These are phyloP conservation scores for Caenorhabditis afra DNA, from an alignment of 2,888 invertebrate genomes.

Conservation along the genomic window DNA sequence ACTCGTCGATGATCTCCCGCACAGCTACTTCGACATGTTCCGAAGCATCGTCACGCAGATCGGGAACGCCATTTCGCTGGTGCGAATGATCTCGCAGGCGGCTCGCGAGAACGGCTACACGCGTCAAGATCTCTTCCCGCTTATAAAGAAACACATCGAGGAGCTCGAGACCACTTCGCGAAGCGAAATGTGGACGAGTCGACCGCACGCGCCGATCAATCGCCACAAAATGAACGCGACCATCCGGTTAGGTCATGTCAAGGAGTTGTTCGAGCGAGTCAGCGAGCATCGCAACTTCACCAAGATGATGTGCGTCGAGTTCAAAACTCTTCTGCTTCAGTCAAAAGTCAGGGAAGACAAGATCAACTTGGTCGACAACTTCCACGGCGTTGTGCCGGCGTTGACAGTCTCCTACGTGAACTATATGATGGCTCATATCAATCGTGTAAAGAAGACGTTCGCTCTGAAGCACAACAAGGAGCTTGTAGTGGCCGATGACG, in stretches of 20 bases:
- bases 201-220: constrained; percentile 1
- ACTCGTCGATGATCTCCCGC: constrained; percentile 87
- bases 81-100: constrained; percentile 39
- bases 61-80: constrained; percentile 40
- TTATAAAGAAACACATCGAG: constrained; percentile 32
- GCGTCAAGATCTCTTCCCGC: constrained; percentile 31
- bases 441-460: constrained; percentile 92
- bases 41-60: constrained; percentile 89
- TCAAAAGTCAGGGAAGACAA: constrained; percentile 3
- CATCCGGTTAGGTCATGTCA: constrained; percentile 19
- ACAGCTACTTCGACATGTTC: constrained; percentile 94
- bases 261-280: constrained; percentile 36
- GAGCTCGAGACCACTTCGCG: constrained; percentile 20
- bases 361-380: constrained; percentile 86
- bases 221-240: constrained; percentile 1
- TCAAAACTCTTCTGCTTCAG: constrained; percentile 87
- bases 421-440: constrained; percentile 92
- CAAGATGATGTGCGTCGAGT: constrained; percentile 81
- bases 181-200: constrained; percentile 14
- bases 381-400: constrained; percentile 94
- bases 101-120: constrained; percentile 24
- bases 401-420: constrained; percentile 94
- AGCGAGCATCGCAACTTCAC: constrained; percentile 25
- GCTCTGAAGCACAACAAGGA: constrained; percentile 84
- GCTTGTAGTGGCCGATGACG: constrained; percentile 96